A percentile compares a stretch with the other conserved stretches of the same genome.
phyloP scores from a whole-genome alignment of 1,140 invertebrate genomes.

The Zaprionus inermis region DNA sequence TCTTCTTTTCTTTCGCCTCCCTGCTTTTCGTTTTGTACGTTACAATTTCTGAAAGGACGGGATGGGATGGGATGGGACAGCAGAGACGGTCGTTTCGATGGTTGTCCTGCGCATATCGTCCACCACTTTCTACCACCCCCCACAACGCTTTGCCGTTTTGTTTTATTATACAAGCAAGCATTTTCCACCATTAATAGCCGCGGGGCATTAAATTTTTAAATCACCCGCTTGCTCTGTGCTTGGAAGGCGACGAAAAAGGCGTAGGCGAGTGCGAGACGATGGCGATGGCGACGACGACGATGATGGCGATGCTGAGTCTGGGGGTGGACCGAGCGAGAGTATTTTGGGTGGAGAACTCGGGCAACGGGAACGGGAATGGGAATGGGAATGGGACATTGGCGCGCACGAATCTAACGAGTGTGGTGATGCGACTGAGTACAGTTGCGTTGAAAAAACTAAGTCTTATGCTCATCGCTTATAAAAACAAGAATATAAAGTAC shows the following conservation, averaged over 20 bases:
- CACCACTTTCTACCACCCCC: conserved; percentile 30
- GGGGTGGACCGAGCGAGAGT: neutral
- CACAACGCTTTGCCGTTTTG: conserved; percentile 56
- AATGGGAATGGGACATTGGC: conserved; percentile 18
- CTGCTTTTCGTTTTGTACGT: conserved; percentile 37
- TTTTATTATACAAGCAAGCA: conserved; percentile 79
- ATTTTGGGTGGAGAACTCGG: neutral
- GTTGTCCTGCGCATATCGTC: conserved; percentile 31
- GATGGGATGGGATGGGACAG: conserved; percentile 14
- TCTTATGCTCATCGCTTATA: conserved; percentile 33
- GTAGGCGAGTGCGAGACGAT: conserved; percentile 15
- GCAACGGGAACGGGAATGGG: conserved; percentile 7
- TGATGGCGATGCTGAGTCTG: conserved; percentile 1
- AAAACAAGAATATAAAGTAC: neutral
- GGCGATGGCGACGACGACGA: conserved; percentile 25
- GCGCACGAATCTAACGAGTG: conserved; percentile 31
- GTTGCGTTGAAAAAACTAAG: conserved; percentile 53
- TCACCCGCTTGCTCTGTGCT: conserved; percentile 50
- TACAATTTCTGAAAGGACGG: conserved; percentile 26
- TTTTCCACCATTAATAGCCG: conserved; percentile 81
- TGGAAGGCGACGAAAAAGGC: conserved; percentile 3
- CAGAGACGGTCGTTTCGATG: conserved; percentile 12
- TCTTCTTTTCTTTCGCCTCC: conserved; percentile 68
- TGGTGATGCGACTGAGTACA: conserved; percentile 59
- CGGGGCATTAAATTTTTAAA: conserved; percentile 81